phyloP scores from a whole-genome alignment of 2,797 vertebrate genomes.

The Capromys pilorides region DNA sequence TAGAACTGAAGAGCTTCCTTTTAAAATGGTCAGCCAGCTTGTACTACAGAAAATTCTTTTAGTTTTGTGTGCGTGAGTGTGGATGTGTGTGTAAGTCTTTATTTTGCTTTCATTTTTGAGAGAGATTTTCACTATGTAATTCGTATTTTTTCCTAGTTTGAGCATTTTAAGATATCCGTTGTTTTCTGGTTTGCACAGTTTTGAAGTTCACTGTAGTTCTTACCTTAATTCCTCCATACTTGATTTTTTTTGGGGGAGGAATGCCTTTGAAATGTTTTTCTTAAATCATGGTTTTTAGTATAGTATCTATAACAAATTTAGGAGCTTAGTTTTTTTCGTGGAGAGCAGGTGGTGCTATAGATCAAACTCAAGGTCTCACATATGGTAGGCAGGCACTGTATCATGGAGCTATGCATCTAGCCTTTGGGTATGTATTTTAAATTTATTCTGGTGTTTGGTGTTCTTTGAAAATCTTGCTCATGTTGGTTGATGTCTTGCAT shows the following conservation, averaged over 20 bases:
- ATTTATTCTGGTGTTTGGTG: constrained; percentile 7
- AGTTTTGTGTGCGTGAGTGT: not conserved
- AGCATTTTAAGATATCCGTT: constrained; percentile 35
- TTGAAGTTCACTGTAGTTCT: constrained; percentile 29
- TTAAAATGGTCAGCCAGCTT: not conserved
- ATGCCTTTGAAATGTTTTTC: constrained; percentile 9
- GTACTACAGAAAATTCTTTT: not conserved
- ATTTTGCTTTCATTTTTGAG: constrained; percentile 43
- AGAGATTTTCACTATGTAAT: constrained; percentile 32
- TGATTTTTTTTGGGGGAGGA: too few relatives aligned
- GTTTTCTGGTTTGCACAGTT: constrained; percentile 24
- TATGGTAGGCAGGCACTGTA: not conserved
- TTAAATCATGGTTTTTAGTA: constrained; percentile 42
- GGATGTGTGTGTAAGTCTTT: not conserved
- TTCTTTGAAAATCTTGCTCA: constrained; percentile 61
- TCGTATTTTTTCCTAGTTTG: not conserved
- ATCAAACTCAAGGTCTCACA: not conserved
- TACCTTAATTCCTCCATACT: not conserved
- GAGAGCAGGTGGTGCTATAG: not conserved
- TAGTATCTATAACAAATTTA: constrained; percentile 39
- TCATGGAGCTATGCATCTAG: not conserved
- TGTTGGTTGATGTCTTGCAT: constrained; percentile 22
- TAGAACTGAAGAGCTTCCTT: constrained; percentile 24
- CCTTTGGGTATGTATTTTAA: constrained; percentile 39
- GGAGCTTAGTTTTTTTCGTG: not conserved